Base-by-base conservation (phyloP, 2,888 invertebrate genomes). In the Mesorhabditis sp. region DNA sequence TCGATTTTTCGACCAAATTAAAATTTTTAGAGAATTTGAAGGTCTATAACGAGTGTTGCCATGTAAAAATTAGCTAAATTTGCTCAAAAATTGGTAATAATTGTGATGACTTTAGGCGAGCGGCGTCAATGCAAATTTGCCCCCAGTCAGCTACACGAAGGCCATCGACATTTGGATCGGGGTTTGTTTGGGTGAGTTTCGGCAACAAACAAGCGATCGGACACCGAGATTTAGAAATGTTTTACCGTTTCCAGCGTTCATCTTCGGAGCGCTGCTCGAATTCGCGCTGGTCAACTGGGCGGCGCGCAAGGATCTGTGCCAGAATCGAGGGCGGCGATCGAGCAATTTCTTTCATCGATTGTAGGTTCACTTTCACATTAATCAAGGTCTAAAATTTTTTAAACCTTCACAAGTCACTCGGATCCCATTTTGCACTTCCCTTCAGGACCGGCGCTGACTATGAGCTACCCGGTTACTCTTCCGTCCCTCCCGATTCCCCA, bases 61-160 rank as follows among this genome's bases (percentile, higher is more conserved):
- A 28, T 2, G 1, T 28, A 2, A 28, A 28, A 28, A 28, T 28
- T 28, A 28, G 28, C 28, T 28, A 28, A 28, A 28, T 28, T 28
- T 28, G 28, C 28, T 1, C 28, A 28, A 28, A 28, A 28, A 28
- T 28, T 28, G 28, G 28, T 28, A 28, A 28, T 28, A 28, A 28
- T 28, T 28, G 28, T 50, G n/a, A 0, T 1, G 7, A 13, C n/a
- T 50, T 50, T 50, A 50, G 58, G 83, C 58, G 41, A 81, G 81
- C 42, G 84, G 83, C 43, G 80, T 84, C 65, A 84, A 84, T 73
- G 82, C 84, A 4, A 82, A 82, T 70, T 74, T 83, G 41, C 83
- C 83, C n/a, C 83, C 83, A 3, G 83, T 83, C 72, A 80, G 80
- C 69, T 67, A 80, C 73, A 80, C 80, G n/a, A 80, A 81, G 67